These are phyloP conservation scores for Rhipidura dahli DNA, from an alignment of 2,113 vertebrate species.

Conservation along the genomic window DNA sequence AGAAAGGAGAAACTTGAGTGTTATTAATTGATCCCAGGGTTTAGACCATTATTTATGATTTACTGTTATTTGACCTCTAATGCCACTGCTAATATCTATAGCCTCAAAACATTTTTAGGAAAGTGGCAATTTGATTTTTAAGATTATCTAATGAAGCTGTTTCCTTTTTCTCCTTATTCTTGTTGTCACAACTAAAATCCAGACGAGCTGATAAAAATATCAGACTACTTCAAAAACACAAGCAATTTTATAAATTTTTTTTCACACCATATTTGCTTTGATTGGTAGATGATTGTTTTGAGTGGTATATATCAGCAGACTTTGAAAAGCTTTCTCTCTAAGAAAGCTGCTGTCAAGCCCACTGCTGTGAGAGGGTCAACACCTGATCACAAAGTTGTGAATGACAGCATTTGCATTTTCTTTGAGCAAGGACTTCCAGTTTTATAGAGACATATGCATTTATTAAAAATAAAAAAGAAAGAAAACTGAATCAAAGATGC, in stretches of 20 bases:
- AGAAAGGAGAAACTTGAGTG: background rate
- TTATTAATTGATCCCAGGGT: background rate
- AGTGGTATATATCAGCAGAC: background rate
- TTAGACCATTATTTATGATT: background rate
- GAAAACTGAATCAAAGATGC: background rate
- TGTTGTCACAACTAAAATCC: background rate
- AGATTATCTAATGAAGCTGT: background rate
- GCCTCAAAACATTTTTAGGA: background rate
- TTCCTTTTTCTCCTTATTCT: background rate
- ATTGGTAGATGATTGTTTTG: background rate
- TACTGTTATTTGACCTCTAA: background rate
- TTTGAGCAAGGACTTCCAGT: background rate
- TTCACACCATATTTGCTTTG: background rate
- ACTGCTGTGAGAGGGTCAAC: background rate
- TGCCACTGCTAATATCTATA: background rate
- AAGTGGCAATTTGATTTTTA: background rate
- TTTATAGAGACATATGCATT: background rate
- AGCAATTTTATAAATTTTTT: background rate
- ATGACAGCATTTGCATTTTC: background rate
- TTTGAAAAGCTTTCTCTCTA: background rate
- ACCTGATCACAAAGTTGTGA: background rate
- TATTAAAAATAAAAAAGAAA: background rate
- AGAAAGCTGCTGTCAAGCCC: background rate
- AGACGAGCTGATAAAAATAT: background rate
- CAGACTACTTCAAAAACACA: background rate